Percentiles rank a stretch among this genome's conserved stretches.
phyloP scores from a whole-genome alignment of 1,140 invertebrate genomes.

The Muscidifurax raptorellus region DNA sequence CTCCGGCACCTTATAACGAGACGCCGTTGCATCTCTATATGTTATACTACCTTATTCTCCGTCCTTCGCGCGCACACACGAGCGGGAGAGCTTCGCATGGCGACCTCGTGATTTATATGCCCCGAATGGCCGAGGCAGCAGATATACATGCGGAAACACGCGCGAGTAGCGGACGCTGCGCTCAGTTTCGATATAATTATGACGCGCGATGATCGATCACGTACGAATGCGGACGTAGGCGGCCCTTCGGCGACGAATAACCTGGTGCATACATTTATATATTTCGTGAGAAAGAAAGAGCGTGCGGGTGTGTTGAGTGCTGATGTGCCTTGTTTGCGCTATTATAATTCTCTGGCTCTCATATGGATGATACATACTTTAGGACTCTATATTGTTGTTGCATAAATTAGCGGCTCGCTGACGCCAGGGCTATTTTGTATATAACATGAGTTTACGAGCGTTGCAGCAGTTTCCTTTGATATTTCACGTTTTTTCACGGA shows the following conservation, averaged over 20 bases:
- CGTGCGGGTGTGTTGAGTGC: no score
- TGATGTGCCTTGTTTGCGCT: not conserved
- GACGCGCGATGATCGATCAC: constrained; percentile 6
- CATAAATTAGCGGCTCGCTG: no score
- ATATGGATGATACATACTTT: not conserved
- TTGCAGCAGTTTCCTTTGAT: no score
- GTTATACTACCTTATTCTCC: no score
- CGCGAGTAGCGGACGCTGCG: not conserved
- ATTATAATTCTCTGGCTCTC: no score
- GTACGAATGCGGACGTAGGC: not conserved
- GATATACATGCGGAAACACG: not conserved
- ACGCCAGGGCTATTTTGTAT: no score
- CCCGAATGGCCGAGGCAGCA: not conserved
- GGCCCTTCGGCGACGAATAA: not conserved
- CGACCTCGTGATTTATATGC: not conserved
- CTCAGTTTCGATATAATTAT: constrained; percentile 8
- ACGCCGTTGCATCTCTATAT: no score
- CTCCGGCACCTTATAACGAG: no score
- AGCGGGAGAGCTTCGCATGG: not conserved
- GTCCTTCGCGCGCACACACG: no score
- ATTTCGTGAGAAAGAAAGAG: no score
- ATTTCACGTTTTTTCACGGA: no score
- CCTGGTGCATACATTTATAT: not conserved
- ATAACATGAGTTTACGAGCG: no score
- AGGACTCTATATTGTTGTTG: not conserved